A percentile compares a stretch with the other conserved stretches of the same genome.
These are phyloP conservation scores for Volucella bombylans DNA, from an alignment of 2,888 invertebrate genomes.

Conservation along the genomic window DNA sequence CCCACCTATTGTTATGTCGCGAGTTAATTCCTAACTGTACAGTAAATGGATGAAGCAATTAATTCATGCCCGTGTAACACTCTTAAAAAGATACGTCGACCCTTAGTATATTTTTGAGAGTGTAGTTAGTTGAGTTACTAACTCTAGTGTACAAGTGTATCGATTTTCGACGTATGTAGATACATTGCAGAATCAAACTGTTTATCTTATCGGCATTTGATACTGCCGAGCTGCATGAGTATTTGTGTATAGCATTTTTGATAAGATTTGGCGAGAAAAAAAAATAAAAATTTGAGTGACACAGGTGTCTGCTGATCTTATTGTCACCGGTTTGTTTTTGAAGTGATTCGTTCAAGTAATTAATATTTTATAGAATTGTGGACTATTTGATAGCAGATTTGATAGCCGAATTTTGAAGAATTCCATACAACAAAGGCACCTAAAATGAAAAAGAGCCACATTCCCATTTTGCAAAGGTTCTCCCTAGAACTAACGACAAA, in stretches of 20 bases:
- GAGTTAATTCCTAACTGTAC: constrained; percentile 39
- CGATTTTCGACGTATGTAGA: constrained; percentile 47
- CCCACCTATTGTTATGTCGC: constrained; percentile 34
- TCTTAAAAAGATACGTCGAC: constrained; percentile 13
- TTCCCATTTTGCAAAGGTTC: too few species aligned
- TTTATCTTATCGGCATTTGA: constrained; percentile 65
- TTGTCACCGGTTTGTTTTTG: neutral
- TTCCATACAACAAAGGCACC: too few species aligned
- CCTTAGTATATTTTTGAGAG: neutral
- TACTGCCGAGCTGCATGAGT: constrained; percentile 31
- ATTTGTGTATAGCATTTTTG: constrained; percentile 36
- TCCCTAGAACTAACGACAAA: too few species aligned
- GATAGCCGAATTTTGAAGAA: too few species aligned
- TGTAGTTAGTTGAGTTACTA: neutral
- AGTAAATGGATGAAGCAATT: constrained; percentile 36
- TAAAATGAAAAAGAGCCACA: too few species aligned
- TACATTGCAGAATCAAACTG: constrained; percentile 52
- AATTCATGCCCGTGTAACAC: constrained; percentile 25
- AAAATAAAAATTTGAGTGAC: constrained; percentile 25
- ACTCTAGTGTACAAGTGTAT: constrained; percentile 11
- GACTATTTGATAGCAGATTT: too few species aligned
- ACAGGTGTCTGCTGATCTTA: constrained; percentile 36
- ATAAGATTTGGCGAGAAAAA: constrained; percentile 41
- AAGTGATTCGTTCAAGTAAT: neutral
- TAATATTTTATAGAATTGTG: neutral